These are phyloP conservation scores for Latrodectus hesperus DNA, from an alignment of 2,888 invertebrate species.

Conservation along the genomic window DNA sequence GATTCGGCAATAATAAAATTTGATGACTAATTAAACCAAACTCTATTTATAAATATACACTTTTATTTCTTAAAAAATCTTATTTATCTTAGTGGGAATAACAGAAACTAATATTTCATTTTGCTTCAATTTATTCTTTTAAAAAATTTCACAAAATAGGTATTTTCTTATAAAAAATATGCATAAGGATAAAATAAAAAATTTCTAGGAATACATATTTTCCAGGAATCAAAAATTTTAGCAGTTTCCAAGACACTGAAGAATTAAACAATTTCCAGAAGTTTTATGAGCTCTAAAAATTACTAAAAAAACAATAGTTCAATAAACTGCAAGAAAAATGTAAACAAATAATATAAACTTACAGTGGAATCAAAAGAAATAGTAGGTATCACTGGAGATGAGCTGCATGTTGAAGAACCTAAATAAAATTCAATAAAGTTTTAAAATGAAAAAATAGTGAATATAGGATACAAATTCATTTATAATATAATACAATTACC, in stretches of 20 bases:
- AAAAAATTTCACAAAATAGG: too few species aligned
- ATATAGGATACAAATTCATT: neutral
- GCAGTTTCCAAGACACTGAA: neutral
- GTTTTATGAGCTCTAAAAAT: neutral
- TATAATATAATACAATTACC: constrained; percentile 30
- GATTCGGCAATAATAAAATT: too few species aligned
- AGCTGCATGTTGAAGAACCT: constrained; percentile 65
- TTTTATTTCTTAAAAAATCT: too few species aligned
- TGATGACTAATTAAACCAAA: too few species aligned
- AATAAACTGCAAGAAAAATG: neutral
- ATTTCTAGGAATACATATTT: too few species aligned
- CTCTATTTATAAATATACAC: too few species aligned
- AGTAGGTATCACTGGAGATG: constrained; percentile 58
- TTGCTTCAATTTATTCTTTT: too few species aligned
- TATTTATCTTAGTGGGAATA: too few species aligned
- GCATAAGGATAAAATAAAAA: too few species aligned
- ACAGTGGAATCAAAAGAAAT: constrained; percentile 53
- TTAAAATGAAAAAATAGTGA: neutral
- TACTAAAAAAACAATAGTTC: neutral
- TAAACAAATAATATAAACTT: constrained; percentile 28
- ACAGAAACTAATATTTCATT: too few species aligned
- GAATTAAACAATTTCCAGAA: neutral
- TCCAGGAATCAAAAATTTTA: too few species aligned
- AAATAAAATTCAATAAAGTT: constrained; percentile 5
- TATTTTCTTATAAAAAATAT: too few species aligned